These are phyloP conservation scores for Terrapene triunguis DNA, from an alignment of 2,113 vertebrate genomes.

Conservation along the genomic window DNA sequence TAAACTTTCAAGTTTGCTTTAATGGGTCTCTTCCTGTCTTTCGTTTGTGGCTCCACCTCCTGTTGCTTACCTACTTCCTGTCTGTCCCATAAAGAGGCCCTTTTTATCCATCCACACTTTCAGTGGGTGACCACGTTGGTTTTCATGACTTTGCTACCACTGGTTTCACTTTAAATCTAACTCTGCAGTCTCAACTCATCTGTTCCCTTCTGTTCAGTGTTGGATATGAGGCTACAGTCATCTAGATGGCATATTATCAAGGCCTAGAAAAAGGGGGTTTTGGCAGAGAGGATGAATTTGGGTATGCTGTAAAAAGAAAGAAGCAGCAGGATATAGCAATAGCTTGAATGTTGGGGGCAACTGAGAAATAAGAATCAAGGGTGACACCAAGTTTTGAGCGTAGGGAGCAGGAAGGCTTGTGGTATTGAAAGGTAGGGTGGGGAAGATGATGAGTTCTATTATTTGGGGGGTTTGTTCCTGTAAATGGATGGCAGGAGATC, in stretches of 20 bases:
- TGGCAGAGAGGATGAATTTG: not conserved
- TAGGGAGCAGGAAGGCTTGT: not conserved
- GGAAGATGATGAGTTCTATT: not conserved
- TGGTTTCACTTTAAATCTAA: not conserved
- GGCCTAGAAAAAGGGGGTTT: not conserved
- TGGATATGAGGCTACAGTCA: not conserved
- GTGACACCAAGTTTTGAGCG: not conserved
- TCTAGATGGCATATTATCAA: not conserved
- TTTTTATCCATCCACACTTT: not conserved
- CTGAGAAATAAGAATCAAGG: not conserved
- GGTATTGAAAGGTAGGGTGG: not conserved
- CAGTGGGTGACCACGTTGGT: not conserved
- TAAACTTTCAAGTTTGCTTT: not conserved
- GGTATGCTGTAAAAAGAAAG: not conserved
- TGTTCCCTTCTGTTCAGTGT: not conserved
- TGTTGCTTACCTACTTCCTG: not conserved
- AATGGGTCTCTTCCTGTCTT: not conserved
- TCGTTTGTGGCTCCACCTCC: not conserved
- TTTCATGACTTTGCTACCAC: not conserved
- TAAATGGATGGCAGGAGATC: not conserved
- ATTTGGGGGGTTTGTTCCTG: not conserved
- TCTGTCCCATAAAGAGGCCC: not conserved
- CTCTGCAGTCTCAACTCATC: not conserved
- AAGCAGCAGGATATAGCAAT: not conserved
- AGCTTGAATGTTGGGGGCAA: not conserved